Evolutionary conservation across 2,888 invertebrate species (phyloP).

Genomic region (Pachymerium ferrugineum): DNA sequence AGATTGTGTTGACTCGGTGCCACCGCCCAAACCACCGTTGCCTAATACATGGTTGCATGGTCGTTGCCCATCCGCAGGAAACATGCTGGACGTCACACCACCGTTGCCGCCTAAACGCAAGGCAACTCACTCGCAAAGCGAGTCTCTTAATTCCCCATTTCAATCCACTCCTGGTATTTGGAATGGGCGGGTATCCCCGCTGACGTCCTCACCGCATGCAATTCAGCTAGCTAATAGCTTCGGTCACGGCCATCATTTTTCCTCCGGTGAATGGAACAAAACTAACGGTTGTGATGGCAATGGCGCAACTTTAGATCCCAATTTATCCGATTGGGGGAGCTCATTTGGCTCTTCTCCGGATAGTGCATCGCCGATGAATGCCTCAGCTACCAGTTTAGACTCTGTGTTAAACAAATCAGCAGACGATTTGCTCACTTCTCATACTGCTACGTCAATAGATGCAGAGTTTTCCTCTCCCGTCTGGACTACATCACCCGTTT

Average conservation of each 20-base stretch:
- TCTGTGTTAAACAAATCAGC: constrained; percentile 79
- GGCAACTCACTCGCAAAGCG: not conserved
- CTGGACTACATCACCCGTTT: not conserved
- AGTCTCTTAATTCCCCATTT: not conserved
- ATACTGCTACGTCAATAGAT: not conserved
- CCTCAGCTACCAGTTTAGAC: constrained; percentile 71
- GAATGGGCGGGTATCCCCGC: not conserved
- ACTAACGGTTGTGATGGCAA: not conserved
- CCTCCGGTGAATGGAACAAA: not conserved
- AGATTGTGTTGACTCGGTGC: constrained; percentile 44
- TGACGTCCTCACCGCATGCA: constrained; percentile 11
- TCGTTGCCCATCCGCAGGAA: constrained; percentile 4
- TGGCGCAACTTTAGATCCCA: not conserved
- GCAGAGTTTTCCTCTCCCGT: not conserved
- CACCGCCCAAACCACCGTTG: constrained; percentile 83
- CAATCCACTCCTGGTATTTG: not conserved
- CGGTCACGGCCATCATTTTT: not conserved
- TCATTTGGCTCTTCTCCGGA: constrained; percentile 37
- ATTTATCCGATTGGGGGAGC: constrained; percentile 38
- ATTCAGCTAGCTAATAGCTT: not conserved
- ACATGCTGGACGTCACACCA: constrained; percentile 28
- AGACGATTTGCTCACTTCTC: constrained; percentile 40
- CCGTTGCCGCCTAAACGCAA: constrained; percentile 33
- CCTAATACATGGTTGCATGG: constrained; percentile 49
- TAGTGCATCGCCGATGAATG: constrained; percentile 41